phyloP scores from a whole-genome alignment of 2,888 invertebrate species.

The Alcis repandata region DNA sequence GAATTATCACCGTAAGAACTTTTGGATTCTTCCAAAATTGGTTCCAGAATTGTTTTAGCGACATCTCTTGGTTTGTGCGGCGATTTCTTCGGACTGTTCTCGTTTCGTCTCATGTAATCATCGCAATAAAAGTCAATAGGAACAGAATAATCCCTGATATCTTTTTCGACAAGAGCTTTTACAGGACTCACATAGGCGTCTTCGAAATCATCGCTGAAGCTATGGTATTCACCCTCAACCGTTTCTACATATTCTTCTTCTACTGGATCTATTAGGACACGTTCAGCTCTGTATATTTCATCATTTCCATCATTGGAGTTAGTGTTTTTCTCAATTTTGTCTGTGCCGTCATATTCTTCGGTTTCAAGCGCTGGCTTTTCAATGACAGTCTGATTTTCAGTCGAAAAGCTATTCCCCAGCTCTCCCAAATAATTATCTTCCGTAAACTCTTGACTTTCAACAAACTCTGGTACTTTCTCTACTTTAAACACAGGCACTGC shows the following conservation, averaged over 20 bases:
- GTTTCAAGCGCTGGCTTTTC: constrained; percentile 11
- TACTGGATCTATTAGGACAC: constrained; percentile 42
- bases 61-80: constrained; percentile 60
- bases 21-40: constrained; percentile 82
- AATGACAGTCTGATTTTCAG: constrained; percentile 66
- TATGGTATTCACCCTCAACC: constrained; percentile 80
- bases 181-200: constrained; percentile 80
- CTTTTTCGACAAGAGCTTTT: constrained; percentile 77
- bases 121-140: constrained; percentile 79
- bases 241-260: constrained; percentile 62
- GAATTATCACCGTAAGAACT: constrained; percentile 74
- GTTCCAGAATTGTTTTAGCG: constrained; percentile 66
- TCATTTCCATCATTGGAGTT: constrained; percentile 25
- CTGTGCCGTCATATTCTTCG: constrained; percentile 10
- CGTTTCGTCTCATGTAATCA: constrained; percentile 64
- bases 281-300: constrained; percentile 52
- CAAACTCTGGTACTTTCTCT: constrained; percentile 64
- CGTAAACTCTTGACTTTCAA: constrained; percentile 79
- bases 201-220: constrained; percentile 77
- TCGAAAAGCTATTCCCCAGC: constrained; percentile 68
- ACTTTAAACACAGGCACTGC: constrained; percentile 65
- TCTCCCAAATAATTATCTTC: constrained; percentile 79
- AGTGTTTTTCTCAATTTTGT: constrained; percentile 30
- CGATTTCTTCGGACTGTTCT: constrained; percentile 63
- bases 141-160: constrained; percentile 81